These are phyloP conservation scores for Sylvia atricapilla DNA, from an alignment of 2,113 vertebrate species.

Conservation along the genomic window DNA sequence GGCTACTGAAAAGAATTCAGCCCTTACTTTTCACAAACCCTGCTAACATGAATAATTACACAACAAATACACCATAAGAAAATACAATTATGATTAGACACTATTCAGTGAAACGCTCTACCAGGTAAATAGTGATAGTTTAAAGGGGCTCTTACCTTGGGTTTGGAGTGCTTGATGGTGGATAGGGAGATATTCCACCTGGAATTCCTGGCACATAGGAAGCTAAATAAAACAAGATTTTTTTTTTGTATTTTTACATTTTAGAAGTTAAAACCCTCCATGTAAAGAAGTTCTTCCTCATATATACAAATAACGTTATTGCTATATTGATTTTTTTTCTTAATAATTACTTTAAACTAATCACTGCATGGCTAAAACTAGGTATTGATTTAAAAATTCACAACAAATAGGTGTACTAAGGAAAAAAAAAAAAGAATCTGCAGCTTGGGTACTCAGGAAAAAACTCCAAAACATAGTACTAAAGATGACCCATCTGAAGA, in stretches of 20 bases:
- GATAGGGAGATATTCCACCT: constrained; percentile 83
- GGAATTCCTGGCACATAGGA: constrained; percentile 94
- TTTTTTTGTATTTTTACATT: constrained; percentile 33
- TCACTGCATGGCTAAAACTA: not conserved
- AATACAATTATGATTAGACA: not conserved
- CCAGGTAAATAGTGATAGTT: not conserved
- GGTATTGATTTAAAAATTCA: not conserved
- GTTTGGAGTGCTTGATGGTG: constrained; percentile 82
- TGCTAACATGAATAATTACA: not conserved
- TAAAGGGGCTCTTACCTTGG: constrained; percentile 78
- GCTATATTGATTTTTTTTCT: not conserved
- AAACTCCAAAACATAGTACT: not conserved
- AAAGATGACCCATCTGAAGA: not conserved
- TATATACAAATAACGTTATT: not conserved
- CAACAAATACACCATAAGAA: not conserved
- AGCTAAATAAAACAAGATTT: constrained; percentile 75
- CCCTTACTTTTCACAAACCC: not conserved
- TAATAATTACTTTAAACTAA: not conserved
- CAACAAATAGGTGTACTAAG: not conserved
- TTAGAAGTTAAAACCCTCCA: not conserved
- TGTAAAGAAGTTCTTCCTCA: not conserved
- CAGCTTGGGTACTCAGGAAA: not conserved
- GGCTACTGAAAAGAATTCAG: not conserved
- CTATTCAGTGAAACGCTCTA: not conserved
- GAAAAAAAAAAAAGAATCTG: not conserved